These are phyloP conservation scores for Plestiodon gilberti DNA, from an alignment of 2,113 vertebrate genomes.

Conservation along the genomic window DNA sequence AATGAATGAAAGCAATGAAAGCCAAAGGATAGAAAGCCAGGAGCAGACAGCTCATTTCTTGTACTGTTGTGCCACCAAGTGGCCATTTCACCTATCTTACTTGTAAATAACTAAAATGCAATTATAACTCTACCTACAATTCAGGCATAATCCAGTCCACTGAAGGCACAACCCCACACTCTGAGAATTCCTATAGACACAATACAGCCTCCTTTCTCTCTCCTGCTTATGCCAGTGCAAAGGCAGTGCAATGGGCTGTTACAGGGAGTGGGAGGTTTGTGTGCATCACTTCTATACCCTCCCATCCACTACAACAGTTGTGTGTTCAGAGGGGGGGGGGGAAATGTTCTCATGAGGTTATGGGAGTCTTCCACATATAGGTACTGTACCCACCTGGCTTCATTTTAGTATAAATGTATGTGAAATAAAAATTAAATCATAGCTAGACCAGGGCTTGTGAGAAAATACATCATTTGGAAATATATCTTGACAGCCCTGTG, in stretches of 20 bases:
- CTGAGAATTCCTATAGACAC: too few species aligned
- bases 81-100: neutral
- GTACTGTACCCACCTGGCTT: too few species aligned
- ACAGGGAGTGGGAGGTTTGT: neutral
- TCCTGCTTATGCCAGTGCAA: neutral
- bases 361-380: neutral
- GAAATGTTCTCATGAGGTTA: neutral
- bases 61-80: conserved; percentile 18
- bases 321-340: too few species aligned
- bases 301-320: neutral
- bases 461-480: neutral
- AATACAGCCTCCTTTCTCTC: neutral
- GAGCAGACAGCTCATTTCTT: neutral
- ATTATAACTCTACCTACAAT: neutral
- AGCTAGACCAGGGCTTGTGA: neutral
- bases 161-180: neutral
- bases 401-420: neutral
- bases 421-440: neutral
- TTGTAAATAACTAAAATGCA: neutral
- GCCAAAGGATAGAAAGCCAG: neutral
- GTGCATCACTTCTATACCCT: neutral
- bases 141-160: neutral
- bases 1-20: conserved; percentile 8
- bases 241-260: neutral
- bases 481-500: neutral